Evolutionary conservation across 2,888 invertebrate genomes (phyloP), one percentile per base, ranked within the genome.

Genomic region (Nomada fabriciana): DNA sequence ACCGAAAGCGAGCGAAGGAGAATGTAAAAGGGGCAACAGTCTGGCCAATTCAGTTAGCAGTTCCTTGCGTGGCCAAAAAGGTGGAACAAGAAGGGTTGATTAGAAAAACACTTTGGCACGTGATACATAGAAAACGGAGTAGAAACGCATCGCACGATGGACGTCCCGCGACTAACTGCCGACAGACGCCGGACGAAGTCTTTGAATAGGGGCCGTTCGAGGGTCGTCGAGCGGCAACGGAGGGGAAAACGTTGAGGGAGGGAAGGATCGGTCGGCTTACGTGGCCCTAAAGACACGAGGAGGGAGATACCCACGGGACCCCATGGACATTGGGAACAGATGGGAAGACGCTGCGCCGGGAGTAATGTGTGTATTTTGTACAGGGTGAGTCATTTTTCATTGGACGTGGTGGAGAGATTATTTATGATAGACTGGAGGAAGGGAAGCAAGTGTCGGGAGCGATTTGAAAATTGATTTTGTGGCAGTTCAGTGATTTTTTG

Each of bases 131-230:
- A 20, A n/a, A 29, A 75, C 47, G 20, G 18, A 57, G 43, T 23
- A 3, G n/a, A 42, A 57, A 59, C 53, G 25, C 59, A 73, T 61
- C 81, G 29, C 76, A 64, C 77, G 82, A 47, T 15, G 82, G 73
- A 87, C 82, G 88, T 84, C 81, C 85, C 89, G 89, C 85, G 89
- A 83, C 83, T 76, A 81, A 90, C 89, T 90, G 88, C 82, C 83
- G 82, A 81, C 86, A 83, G 87, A 85, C 86, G 86, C 88, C 87
- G 82, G 81, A 87, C 89, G 85, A 87, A 83, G 89, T 80, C 87
- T 87, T 87, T 85, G 84, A 79, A 82, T 87, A 82, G 67, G 81
- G 78, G 76, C 84, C 74, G 13, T 77, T 67, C 69, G 87, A 72
- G 87, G 61, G 82, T 80, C 84, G 78, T 63, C 73, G 64, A 64